phyloP scores from a whole-genome alignment of 2,113 vertebrate genomes.

The Malurus cyaneus region DNA sequence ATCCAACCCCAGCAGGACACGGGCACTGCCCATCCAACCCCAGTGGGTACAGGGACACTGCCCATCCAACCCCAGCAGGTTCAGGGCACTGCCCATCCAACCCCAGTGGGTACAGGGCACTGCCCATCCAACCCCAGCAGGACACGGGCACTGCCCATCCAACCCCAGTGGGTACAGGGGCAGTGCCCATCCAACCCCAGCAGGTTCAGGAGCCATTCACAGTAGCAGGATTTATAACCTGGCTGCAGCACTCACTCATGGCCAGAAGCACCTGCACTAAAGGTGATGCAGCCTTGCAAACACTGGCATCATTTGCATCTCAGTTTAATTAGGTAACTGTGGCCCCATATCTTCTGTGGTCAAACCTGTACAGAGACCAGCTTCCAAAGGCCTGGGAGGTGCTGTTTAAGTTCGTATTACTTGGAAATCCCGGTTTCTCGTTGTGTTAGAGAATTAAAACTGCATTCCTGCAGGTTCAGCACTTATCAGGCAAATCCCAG shows the following conservation, averaged over 20 bases:
- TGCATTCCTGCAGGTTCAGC: background rate
- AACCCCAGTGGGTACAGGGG: rapidly evolving
- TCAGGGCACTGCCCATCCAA: rapidly evolving
- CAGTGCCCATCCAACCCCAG: rapidly evolving
- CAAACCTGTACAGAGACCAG: background rate
- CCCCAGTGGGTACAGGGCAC: background rate
- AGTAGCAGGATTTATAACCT: background rate
- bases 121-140: rapidly evolving
- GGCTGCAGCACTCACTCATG: background rate
- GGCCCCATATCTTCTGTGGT: background rate
- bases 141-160: background rate
- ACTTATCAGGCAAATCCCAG: rapidly evolving
- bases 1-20: rapidly evolving
- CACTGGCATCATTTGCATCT: background rate
- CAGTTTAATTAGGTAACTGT: background rate
- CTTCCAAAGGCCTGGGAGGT: background rate
- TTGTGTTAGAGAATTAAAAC: background rate
- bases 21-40: rapidly evolving
- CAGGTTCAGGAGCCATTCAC: background rate
- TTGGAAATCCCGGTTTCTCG: background rate
- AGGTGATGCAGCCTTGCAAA: background rate
- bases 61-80: rapidly evolving
- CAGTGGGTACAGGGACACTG: background rate
- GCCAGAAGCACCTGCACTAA: background rate
- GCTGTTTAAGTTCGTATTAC: rapidly evolving